Evolutionary conservation across 2,113 vertebrate genomes (phyloP).

Genomic region (Cephalopholis sonnerati): DNA sequence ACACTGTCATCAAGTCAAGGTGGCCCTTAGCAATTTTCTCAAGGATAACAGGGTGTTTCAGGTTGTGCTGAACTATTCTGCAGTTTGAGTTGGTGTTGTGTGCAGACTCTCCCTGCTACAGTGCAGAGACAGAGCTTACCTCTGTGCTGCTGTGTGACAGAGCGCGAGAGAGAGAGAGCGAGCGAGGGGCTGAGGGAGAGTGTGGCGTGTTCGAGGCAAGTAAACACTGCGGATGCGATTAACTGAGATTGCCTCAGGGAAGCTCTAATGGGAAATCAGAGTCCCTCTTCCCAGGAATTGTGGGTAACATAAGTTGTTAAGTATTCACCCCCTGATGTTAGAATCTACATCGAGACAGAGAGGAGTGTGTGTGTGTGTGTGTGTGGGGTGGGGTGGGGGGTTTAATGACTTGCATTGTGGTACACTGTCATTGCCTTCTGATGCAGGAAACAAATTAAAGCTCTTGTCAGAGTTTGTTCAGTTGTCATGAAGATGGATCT

Average conservation of each 20-base stretch:
- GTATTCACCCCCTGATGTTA: constrained; percentile 27
- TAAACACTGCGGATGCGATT: constrained; percentile 60
- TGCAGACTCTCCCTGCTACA: not conserved
- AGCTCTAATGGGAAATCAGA: constrained; percentile 64
- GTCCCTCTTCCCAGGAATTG: constrained; percentile 45
- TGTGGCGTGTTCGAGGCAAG: constrained; percentile 34
- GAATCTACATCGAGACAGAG: not conserved
- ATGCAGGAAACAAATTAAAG: not conserved
- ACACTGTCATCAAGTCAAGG: constrained; percentile 30
- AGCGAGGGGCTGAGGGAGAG: constrained; percentile 1
- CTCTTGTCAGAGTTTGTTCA: not conserved
- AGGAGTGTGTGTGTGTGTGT: not conserved
- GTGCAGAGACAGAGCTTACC: constrained; percentile 25
- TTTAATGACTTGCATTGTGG: constrained; percentile 19
- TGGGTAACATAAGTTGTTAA: constrained; percentile 25
- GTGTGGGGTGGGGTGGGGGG: not conserved
- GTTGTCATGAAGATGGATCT: not conserved
- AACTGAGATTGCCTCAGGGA: constrained; percentile 49
- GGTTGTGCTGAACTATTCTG: constrained; percentile 4
- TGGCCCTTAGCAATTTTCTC: constrained; percentile 53
- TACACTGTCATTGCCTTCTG: constrained; percentile 7
- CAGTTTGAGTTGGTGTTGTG: constrained; percentile 4
- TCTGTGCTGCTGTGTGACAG: constrained; percentile 17
- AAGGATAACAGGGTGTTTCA: constrained; percentile 41
- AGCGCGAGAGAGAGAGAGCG: constrained; percentile 1